Conservation (phyloP, 2,888 invertebrate species). For the Leuctra nigra region DNA sequence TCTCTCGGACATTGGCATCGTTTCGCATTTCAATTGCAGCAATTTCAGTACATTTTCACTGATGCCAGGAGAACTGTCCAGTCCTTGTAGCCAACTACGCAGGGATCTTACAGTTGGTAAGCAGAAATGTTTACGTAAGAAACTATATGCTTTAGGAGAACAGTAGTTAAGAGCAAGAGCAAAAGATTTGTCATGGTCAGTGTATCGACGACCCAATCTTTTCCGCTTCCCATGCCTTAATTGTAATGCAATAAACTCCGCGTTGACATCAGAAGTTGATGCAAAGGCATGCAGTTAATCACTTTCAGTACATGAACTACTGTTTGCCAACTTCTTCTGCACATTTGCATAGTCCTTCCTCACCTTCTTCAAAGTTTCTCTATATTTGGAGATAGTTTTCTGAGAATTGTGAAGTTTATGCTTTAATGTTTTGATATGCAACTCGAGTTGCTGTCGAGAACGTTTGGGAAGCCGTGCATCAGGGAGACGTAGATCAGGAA, state of each 20-base stretch:
- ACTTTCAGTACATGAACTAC: neutral
- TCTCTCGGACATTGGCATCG: neutral
- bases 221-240: conserved; percentile 2
- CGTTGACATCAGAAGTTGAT: neutral
- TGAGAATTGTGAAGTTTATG: neutral
- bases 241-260: neutral
- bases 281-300: neutral
- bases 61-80: neutral
- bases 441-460: neutral
- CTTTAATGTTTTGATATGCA: neutral
- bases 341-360: neutral
- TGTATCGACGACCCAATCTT: neutral
- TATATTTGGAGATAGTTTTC: neutral
- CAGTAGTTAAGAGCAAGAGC: conserved; percentile 2
- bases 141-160: conserved; percentile 7
- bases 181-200: neutral
- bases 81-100: neutral
- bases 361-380: neutral
- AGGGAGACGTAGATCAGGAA: neutral
- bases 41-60: neutral
- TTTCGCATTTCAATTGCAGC: neutral
- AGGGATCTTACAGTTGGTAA: conserved; percentile 1
- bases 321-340: neutral
- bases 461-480: conserved; percentile 1
- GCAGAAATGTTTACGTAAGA: conserved; percentile 2